Base-by-base conservation (phyloP, 2,888 invertebrate genomes). In the Chaetogeoica ovagalla region DNA sequence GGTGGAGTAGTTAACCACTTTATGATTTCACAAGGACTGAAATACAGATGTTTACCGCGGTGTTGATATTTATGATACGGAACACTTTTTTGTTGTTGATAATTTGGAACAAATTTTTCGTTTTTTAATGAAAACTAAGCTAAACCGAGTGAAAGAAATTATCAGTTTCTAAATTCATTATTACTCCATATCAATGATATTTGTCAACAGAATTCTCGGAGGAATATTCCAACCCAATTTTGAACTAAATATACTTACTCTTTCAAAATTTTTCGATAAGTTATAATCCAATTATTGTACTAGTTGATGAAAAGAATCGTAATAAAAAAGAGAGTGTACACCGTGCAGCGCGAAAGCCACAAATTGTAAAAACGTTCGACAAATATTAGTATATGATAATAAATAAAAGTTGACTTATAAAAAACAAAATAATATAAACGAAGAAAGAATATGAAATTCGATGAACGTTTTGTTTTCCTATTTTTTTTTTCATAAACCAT, bases 311-410 rank as follows among this genome's bases (percentile, higher is more conserved):
- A 52, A 11, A 37, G 55, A 30, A 30, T 30, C 37, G 37, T 37
- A 37, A n/a, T 55, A 57, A 37, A 57, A 55, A n/a, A 37, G 30
- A n/a, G n/a, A n/a, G 15, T 13, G 70, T 59, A 71, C 21, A 15
- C 21, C 39, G 9, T n/a, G 21, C 11, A 3, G 21, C 17, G 21
- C 11, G 1, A 17, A 65, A 39, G 57, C 37, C 39, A 39, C 57
- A 71, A 57, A 71, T 59, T 57, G 57, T 71, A 71, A 8, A 59
- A 71, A 59, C 70, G 13, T 71, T 39, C 57, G 39, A 39, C 70
- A 39, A 39, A 37, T 70, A 70, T 57, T 7, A 57, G 30, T 30
- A 30, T 30, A 30, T 15, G 70, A 39, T 39, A 39, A 39, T 71
- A 71, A 71, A 59, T 39, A 57, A 70, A 2, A 21, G 11, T 21